Evolutionary conservation across 2,113 vertebrate species (phyloP), one percentile per base, ranked within the genome.

Genomic region (Datnioides undecimradiatus): DNA sequence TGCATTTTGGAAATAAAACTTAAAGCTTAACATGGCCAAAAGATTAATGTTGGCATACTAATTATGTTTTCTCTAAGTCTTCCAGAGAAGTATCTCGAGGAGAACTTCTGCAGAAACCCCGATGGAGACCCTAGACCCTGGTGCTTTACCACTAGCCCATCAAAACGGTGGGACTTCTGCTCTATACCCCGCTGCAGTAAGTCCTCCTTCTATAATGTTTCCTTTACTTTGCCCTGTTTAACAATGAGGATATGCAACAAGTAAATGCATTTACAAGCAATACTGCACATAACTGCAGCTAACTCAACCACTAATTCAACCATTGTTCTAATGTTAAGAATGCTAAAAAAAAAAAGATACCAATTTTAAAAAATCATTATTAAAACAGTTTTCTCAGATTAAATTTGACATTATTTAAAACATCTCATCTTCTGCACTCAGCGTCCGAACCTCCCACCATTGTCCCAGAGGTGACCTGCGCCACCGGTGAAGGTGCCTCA

Each of bases 81-180:
- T 77, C 96, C 97, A 72, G 95, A 87, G 21, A 98, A 98, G 90
- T 96, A 97, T 80, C 88, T 99, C 49, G 95, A 93, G 82, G 93
- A 87, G 80, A 99, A 99, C 91, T 98, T 96, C 66, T 99, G 98
- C 63, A 96, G 98, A 10, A 99, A 99, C 86, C 98, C 97, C 0
- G 98, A 99, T 8, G 97, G 96, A 1, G 97, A 99, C 58, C 95
- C 95, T 36, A 90, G 86, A 0, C 98, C 98, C 0, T 99, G 98
- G 98, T 99, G 98, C 74, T 98, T 99, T 70, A 99, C 98, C 73
- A 96, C 80, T 0, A 94, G 70, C 69, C 73, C 73, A 0, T 70
- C 73, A 33, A 98, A 96, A 78, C 96, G 97, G 52, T 99, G 98
- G 98, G 97, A 98, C 43, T 94, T 91, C 78, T 99, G 98, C 74